These are phyloP conservation scores for Parazoanthus atlanticus DNA, from an alignment of 92 coral and sea anemone genomes.

Conservation along the genomic window DNA sequence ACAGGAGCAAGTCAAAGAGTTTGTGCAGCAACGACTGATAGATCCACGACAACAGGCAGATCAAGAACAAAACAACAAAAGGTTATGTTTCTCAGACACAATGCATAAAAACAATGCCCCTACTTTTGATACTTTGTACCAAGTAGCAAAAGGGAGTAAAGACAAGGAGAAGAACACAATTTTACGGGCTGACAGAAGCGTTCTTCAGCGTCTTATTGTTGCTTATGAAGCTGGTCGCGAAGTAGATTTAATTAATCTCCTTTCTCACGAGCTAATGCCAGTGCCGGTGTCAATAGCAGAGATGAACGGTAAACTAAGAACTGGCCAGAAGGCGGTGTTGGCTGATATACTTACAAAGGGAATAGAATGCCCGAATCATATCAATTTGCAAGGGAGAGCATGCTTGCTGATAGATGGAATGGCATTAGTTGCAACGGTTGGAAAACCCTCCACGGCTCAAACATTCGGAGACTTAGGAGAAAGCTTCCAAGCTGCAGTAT, in stretches of 20 bases:
- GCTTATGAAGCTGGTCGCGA: constrained; percentile 73
- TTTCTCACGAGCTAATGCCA: constrained; percentile 58
- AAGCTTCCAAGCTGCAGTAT: constrained; percentile 9
- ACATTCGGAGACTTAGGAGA: constrained; percentile 61
- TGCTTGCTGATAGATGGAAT: constrained; percentile 54
- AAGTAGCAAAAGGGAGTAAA: constrained; percentile 58
- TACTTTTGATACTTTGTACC: constrained; percentile 65
- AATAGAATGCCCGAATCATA: constrained; percentile 46
- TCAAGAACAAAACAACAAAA: no score
- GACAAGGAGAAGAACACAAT: constrained; percentile 57
- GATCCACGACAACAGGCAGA: constrained; percentile 43
- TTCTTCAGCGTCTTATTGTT: constrained; percentile 56
- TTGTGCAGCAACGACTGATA: constrained; percentile 59
- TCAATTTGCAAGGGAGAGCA: background rate
- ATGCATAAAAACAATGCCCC: constrained; percentile 70
- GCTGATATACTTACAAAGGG: constrained; percentile 58
- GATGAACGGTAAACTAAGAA: constrained; percentile 61
- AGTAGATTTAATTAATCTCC: constrained; percentile 59
- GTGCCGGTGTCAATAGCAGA: constrained; percentile 64
- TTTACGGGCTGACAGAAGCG: constrained; percentile 61
- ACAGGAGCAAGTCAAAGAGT: constrained; percentile 55
- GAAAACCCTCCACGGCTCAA: constrained; percentile 53
- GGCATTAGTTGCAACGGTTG: constrained; percentile 63
- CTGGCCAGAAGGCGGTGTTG: constrained; percentile 63
- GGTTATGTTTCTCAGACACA: constrained; percentile 54